phyloP scores from a whole-genome alignment of 2,113 vertebrate genomes.

The Corydoras sp. region DNA sequence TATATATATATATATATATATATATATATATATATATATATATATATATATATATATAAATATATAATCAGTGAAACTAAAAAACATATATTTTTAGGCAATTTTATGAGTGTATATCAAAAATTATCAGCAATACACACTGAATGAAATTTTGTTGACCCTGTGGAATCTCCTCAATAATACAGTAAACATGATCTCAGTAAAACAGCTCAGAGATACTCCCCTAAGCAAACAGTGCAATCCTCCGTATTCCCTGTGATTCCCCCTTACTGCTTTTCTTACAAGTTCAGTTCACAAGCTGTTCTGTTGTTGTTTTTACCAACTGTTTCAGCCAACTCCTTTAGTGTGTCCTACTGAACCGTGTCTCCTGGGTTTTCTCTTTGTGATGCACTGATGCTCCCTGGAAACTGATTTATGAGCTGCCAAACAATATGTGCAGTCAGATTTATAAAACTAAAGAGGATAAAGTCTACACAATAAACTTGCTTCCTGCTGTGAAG shows the following conservation, averaged over 20 bases:
- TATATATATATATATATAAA: too few relatives aligned
- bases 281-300: background rate
- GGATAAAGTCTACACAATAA: conserved; percentile 7
- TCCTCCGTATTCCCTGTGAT: background rate
- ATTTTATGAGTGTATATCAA: too few relatives aligned
- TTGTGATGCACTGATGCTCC: conserved; percentile 46
- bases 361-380: conserved; percentile 61
- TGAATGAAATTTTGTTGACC: too few relatives aligned
- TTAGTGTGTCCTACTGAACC: conserved; percentile 6
- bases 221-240: too few relatives aligned
- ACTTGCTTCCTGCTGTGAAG: background rate
- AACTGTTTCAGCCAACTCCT: background rate
- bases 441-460: conserved; percentile 66
- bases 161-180: too few relatives aligned
- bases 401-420: conserved; percentile 74
- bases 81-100: too few relatives aligned
- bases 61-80: too few relatives aligned
- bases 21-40: too few relatives aligned
- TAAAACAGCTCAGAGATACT: too few relatives aligned
- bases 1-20: too few relatives aligned
- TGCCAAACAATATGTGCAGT: conserved; percentile 67
- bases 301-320: background rate
- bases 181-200: too few relatives aligned
- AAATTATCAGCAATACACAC: too few relatives aligned
- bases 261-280: background rate